Percentiles rank a stretch among this genome's conserved stretches.
phyloP scores from a whole-genome alignment of 2,113 vertebrate genomes.

The Ctenodactylus gundi region DNA sequence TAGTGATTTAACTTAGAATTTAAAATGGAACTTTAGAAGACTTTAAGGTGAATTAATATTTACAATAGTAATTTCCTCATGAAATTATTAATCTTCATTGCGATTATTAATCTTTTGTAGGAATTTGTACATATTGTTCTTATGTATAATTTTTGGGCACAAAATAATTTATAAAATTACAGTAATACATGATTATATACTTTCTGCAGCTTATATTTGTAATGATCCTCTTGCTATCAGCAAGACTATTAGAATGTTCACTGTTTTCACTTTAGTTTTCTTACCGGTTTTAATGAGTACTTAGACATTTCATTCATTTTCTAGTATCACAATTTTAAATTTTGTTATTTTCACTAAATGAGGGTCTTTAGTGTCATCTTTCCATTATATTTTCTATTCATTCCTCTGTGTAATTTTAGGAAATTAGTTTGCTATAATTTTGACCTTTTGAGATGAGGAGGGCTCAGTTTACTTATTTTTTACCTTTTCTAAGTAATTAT shows the following conservation, averaged over 20 bases:
- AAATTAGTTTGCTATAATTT: neutral
- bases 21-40: neutral
- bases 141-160: neutral
- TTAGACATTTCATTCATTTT: neutral
- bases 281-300: neutral
- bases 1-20: neutral
- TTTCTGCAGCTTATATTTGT: neutral
- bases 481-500: neutral
- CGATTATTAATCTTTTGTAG: neutral
- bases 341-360: neutral
- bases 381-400: neutral
- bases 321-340: neutral
- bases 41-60: neutral
- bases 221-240: neutral
- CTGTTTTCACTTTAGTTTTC: too few species aligned
- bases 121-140: neutral
- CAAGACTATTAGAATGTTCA: accelerated
- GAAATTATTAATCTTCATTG: too few species aligned
- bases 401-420: neutral
- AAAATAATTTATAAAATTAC: neutral
- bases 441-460: neutral
- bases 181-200: neutral
- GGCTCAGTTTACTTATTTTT: neutral
- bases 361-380: neutral
- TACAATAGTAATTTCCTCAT: neutral